Base-by-base conservation (phyloP, 2,888 invertebrate species). In the Suillia variegata region DNA sequence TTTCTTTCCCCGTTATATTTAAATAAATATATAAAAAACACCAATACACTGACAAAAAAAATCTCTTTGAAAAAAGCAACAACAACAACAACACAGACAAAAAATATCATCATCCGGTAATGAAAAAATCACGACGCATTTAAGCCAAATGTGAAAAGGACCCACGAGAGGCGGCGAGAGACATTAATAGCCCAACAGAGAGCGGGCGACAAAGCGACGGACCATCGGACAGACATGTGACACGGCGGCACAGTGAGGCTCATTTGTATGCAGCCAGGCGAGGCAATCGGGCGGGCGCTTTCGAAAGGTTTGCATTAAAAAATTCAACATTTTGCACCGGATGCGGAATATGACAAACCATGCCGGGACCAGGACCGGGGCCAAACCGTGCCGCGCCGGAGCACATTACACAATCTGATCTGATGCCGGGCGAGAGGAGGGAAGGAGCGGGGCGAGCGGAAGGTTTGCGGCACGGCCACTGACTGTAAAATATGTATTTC, bases 241-340 rank as follows among this genome's bases (percentile, higher is more conserved):
- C 4, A 12, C 31, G 24, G 15, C 47, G 8, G 15, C 54, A 42
- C 56, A 31, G 47, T 52, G 69, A 71, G 68, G 67, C 70, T 71
- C 73, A 73, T 71, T 71, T 73, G 64, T 68, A 71, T 71, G 71
- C 70, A 71, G 67, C 67, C 70, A 64, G 65, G 73, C 70, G 73
- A 70, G 71, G 70, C n/a, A n/a, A n/a, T n/a, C 38, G 4, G 15
- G 38, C 12, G 4, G 12, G 38, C 8, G n/a, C 38, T 4, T 13
- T 4, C 38, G n/a, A 38, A 38, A n/a, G 6, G n/a, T 38, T 6
- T 17, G 12, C 12, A 31, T 31, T 6, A 12, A 8, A 31, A 31
- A 31, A 31, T 31, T 8, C 31, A 6, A 31, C 31, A 12, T 31
- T 12, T 8, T 6, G 6, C 31, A 31, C 6, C 31, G 12, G 31